phyloP scores from a whole-genome alignment of 2,888 invertebrate genomes.

The Cantharis lateralis region DNA sequence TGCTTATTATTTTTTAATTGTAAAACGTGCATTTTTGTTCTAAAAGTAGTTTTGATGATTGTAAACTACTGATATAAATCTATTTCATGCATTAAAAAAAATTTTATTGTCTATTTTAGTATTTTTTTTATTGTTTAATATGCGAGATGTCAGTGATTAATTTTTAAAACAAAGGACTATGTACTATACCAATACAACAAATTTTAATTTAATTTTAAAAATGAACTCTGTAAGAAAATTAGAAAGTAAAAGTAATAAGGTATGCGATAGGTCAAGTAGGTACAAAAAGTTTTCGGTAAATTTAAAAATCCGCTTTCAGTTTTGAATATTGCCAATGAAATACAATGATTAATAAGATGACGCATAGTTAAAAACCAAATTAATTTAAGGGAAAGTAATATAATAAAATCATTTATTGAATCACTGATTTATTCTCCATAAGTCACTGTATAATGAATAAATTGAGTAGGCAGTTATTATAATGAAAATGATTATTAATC shows the following conservation, averaged over 20 bases:
- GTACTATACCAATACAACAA: no score
- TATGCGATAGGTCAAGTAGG: neutral
- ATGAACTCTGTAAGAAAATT: neutral
- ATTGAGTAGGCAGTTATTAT: no score
- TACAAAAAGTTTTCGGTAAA: neutral
- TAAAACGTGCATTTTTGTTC: no score
- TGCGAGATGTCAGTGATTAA: neutral
- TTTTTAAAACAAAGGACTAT: neutral
- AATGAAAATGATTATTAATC: neutral
- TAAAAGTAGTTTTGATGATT: no score
- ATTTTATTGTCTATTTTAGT: neutral
- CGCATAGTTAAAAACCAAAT: neutral
- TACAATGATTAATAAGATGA: neutral
- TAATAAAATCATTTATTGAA: neutral
- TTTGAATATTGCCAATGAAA: neutral
- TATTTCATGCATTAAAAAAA: no score
- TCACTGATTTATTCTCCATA: neutral
- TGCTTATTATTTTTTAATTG: no score
- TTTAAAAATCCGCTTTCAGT: neutral
- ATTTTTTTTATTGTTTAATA: neutral
- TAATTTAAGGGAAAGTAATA: neutral
- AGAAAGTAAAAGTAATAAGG: neutral
- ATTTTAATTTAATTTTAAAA: no score
- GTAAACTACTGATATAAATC: no score
- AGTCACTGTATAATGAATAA: no score